Conservation (phyloP, 2,113 vertebrate species). For the Dermatemys mawii region DNA sequence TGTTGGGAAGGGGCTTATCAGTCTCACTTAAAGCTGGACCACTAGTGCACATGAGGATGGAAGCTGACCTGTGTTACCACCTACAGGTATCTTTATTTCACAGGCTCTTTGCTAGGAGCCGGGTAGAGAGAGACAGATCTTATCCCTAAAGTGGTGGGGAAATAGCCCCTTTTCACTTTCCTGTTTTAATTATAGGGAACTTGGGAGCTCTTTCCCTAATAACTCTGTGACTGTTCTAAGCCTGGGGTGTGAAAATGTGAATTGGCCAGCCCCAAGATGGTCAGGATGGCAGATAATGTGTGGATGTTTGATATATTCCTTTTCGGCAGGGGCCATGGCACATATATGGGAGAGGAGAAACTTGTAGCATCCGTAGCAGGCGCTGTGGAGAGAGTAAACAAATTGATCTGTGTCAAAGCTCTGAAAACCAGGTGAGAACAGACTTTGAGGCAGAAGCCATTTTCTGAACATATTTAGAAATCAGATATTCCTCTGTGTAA, state of each 20-base stretch:
- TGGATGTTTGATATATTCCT: neutral
- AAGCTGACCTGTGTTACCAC: neutral
- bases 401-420: constrained; percentile 93
- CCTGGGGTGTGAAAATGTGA: neutral
- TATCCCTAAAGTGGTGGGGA: neutral
- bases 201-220: neutral
- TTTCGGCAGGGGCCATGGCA: constrained; percentile 90
- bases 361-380: constrained; percentile 95
- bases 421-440: constrained; percentile 86
- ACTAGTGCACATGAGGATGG: neutral
- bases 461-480: neutral
- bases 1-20: neutral
- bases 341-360: constrained; percentile 94
- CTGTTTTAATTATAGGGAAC: neutral
- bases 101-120: neutral
- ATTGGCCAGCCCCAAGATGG: neutral
- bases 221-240: neutral
- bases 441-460: neutral
- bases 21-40: neutral
- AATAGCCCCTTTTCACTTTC: neutral
- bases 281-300: neutral
- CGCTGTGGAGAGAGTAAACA: constrained; percentile 94
- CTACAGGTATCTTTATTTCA: neutral
- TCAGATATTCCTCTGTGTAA: neutral
- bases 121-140: neutral